Evolutionary conservation across 2,797 vertebrate species (phyloP).

Genomic region (Chelonia mydas): DNA sequence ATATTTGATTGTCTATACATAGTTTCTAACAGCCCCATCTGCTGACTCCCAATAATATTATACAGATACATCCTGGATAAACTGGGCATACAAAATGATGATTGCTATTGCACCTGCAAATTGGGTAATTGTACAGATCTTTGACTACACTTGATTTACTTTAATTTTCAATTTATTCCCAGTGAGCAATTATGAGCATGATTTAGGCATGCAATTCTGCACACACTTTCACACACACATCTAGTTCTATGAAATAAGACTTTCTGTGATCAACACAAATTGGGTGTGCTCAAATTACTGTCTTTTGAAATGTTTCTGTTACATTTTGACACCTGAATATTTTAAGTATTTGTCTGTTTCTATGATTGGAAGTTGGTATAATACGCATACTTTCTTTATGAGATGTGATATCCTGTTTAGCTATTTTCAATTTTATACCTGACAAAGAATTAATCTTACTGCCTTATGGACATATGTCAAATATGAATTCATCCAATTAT

Average conservation of each 20-base stretch:
- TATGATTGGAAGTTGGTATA: constrained; percentile 68
- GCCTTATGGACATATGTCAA: neutral
- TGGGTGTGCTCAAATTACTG: constrained; percentile 50
- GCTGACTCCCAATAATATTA: constrained; percentile 16
- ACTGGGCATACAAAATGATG: constrained; percentile 1
- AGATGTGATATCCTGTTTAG: constrained; percentile 59
- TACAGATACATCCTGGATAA: constrained; percentile 30
- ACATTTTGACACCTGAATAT: constrained; percentile 62
- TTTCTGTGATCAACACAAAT: constrained; percentile 27
- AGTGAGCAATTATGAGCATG: neutral
- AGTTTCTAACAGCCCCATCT: constrained; percentile 63
- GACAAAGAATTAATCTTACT: constrained; percentile 6
- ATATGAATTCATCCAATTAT: neutral
- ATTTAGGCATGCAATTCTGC: neutral
- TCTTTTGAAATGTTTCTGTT: constrained; percentile 77
- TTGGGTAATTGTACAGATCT: neutral
- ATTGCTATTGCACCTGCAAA: constrained; percentile 2
- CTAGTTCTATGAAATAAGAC: neutral
- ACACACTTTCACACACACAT: neutral
- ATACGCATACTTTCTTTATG: constrained; percentile 71
- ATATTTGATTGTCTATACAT: neutral
- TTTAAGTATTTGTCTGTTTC: constrained; percentile 72
- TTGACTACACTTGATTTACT: neutral
- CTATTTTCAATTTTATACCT: constrained; percentile 6
- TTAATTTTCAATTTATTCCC: neutral